Percentiles rank a stretch among this genome's conserved stretches.
These are phyloP conservation scores for Phycodurus eques DNA, from an alignment of 2,113 vertebrate genomes.

Conservation along the genomic window DNA sequence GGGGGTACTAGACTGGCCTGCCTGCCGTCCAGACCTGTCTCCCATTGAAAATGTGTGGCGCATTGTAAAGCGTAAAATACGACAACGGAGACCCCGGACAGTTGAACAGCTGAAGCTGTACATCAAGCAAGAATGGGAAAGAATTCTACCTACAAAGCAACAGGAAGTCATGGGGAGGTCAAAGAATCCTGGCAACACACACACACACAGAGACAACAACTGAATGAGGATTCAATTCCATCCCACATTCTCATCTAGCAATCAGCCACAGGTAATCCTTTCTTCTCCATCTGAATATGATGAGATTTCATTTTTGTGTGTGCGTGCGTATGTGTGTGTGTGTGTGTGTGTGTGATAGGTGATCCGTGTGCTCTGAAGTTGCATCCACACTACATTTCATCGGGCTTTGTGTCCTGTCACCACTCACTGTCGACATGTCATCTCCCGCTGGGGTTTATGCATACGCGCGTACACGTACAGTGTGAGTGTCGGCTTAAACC, in stretches of 20 bases:
- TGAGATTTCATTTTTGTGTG: slow-evolving; percentile 59
- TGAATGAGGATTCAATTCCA: slow-evolving; percentile 63
- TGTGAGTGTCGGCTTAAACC: slow-evolving; percentile 17
- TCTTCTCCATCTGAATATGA: slow-evolving; percentile 66
- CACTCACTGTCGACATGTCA: not conserved
- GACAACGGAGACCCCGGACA: no score
- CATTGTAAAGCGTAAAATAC: no score
- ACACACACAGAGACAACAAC: slow-evolving; percentile 14
- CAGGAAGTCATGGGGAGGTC: slow-evolving; percentile 51
- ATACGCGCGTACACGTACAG: slow-evolving; percentile 6
- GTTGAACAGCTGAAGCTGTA: no score
- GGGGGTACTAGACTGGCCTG: no score
- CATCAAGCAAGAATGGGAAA: no score
- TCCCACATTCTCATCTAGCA: slow-evolving; percentile 63
- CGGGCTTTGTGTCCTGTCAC: slow-evolving; percentile 45
- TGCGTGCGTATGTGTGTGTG: slow-evolving; percentile 35
- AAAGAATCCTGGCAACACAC: slow-evolving; percentile 22
- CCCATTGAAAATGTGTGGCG: no score
- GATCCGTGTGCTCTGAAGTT: slow-evolving; percentile 37
- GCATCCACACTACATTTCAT: slow-evolving; percentile 56
- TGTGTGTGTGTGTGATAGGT: slow-evolving; percentile 26
- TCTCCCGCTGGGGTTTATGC: slow-evolving; percentile 12
- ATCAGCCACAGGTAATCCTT: slow-evolving; percentile 69
- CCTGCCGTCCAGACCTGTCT: no score
- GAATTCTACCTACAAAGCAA: not conserved